Conservation (phyloP, 2,113 vertebrate genomes). For the Psammodynastes pulverulentus region DNA sequence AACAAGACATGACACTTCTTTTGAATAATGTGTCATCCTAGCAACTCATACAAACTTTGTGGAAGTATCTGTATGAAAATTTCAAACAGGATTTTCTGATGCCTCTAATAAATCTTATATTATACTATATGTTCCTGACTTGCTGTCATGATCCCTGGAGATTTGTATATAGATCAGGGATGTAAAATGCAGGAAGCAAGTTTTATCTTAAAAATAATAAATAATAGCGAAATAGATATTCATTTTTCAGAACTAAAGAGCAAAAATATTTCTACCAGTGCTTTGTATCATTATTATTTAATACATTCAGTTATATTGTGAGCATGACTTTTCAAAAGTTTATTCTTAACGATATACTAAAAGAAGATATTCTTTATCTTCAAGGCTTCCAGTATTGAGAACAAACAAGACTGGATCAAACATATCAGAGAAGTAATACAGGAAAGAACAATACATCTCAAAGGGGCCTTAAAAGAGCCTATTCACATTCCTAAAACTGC, state of each 20-base stretch:
- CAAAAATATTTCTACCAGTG: background rate
- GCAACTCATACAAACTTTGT: background rate
- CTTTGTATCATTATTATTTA: background rate
- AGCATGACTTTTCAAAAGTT: background rate
- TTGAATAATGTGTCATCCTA: background rate
- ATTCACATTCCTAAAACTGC: constrained; percentile 95
- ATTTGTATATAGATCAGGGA: background rate
- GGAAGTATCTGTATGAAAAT: background rate
- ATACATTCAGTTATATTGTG: background rate
- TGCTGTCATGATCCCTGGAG: background rate
- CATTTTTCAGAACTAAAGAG: background rate
- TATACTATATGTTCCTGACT: background rate
- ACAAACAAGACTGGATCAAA: constrained; percentile 99
- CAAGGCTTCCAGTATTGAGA: constrained; percentile 96
- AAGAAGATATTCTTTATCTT: constrained; percentile 43
- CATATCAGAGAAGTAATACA: constrained; percentile 98
- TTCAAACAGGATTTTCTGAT: background rate
- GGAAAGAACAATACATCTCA: constrained; percentile 95
- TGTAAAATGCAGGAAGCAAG: background rate
- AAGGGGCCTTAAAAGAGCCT: constrained; percentile 95
- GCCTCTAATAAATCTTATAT: accelerated
- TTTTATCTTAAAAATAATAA: background rate
- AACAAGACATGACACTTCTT: background rate
- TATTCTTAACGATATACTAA: background rate
- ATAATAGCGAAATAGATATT: background rate